Base-by-base conservation (phyloP, 2,888 invertebrate genomes). In the Chelonus formosanus region DNA sequence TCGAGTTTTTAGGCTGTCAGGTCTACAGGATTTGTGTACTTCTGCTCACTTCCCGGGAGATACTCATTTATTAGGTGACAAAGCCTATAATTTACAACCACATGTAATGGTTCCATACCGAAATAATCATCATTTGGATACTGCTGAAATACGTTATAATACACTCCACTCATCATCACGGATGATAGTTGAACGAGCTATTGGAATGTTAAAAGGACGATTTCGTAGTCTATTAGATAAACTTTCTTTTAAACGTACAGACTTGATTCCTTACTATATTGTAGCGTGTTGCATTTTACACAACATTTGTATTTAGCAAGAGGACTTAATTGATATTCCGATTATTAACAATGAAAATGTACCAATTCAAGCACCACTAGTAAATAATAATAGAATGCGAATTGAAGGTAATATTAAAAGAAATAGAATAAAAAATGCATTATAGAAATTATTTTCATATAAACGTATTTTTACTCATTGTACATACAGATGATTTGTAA, bases 1-100 rank as follows among this genome's bases (percentile, higher is more conserved):
- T 8, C 55, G 71, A 7, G 71, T 71, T 56, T 71, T 71, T 44
- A 54, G 63, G 8, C 50, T 63, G 20, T 71, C 69, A 32, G 53
- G 54, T 35, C 54, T 67, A 59, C 70, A 70, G 43, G 56, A 67
- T 55, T 45, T 35, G 7, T 69, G 67, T 8, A 67, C 64, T n/a
- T 52, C 59, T 31, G 64, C 62, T 36, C 40, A 45, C 47, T 66
- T 66, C 48, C 66, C 66, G 7, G 36, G 61, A 36, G 61, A 56
- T 34, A 66, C 20, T 7, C 66, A 65, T 45, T 45, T 65, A 8
- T 43, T 59, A 35, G 63, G 58, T 35, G 67, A 67, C 32, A 45
- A 54, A 7, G 63, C 67, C 31, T 67, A 67, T 48, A 20, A 35
- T 6, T 44, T 63, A 10, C 44, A 52, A 35, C 34, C 36, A 32